These are phyloP conservation scores for Napeogenes inachia DNA, from an alignment of 2,888 invertebrate species.

Conservation along the genomic window DNA sequence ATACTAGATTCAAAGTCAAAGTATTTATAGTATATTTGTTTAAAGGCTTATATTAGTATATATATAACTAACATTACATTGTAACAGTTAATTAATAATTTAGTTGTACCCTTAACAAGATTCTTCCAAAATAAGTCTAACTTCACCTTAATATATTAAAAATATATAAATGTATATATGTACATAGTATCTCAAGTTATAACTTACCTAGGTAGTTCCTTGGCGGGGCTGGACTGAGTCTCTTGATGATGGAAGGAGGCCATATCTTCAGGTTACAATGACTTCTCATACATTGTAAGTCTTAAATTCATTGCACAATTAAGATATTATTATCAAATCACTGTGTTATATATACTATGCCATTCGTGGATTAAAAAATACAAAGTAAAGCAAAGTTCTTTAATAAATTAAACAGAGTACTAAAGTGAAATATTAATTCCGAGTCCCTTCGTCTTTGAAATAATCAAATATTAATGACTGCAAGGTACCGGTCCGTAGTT, in stretches of 20 bases:
- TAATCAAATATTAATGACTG: constrained; percentile 32
- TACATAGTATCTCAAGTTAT: not conserved
- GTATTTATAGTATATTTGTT: too few species aligned
- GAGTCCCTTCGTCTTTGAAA: not conserved
- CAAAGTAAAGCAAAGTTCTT: too few species aligned
- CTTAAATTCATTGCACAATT: not conserved
- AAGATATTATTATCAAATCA: not conserved
- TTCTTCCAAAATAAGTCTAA: too few species aligned
- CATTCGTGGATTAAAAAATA: constrained; percentile 28
- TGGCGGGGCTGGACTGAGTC: constrained; percentile 64
- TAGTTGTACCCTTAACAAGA: too few species aligned
- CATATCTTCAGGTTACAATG: constrained; percentile 45
- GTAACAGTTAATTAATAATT: too few species aligned
- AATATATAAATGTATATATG: not conserved
- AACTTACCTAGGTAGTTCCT: constrained; percentile 60
- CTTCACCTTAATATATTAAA: too few species aligned
- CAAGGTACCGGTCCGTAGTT: constrained; percentile 34
- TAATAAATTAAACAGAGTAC: too few species aligned
- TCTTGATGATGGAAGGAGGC: constrained; percentile 62
- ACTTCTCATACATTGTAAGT: constrained; percentile 44
- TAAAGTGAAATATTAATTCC: not conserved
- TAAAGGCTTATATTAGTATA: too few species aligned
- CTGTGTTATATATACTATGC: constrained; percentile 8
- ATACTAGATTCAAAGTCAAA: too few species aligned
- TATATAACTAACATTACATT: too few species aligned